Percentiles rank a stretch among this genome's conserved stretches.
phyloP scores from a whole-genome alignment of 2,888 invertebrate genomes.

The Spisula solida region DNA sequence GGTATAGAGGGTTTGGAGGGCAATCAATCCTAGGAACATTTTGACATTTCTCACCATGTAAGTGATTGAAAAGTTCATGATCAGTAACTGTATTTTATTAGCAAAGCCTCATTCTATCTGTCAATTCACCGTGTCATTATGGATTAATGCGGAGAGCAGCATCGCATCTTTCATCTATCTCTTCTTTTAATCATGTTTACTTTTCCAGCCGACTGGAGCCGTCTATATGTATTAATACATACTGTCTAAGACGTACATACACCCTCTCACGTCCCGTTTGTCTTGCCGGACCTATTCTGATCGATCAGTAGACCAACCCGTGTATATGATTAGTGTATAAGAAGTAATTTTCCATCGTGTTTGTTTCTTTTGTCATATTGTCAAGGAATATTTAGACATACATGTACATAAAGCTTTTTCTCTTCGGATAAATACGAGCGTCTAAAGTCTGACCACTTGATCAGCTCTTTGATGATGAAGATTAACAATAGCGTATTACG shows the following conservation, averaged over 20 bases:
- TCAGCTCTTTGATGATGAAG: too few species aligned
- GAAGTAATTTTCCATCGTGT: background rate
- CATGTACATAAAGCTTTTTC: too few species aligned
- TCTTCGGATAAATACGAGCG: too few species aligned
- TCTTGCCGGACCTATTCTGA: background rate
- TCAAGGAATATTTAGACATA: too few species aligned
- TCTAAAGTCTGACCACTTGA: too few species aligned
- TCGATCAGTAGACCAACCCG: background rate
- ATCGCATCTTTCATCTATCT: background rate
- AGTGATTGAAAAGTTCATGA: constrained; percentile 11
- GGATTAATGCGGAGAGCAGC: background rate
- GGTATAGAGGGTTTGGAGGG: background rate
- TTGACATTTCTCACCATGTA: background rate
- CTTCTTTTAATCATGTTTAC: constrained; percentile 8
- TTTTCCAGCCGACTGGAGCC: constrained; percentile 1
- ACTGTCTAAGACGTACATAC: background rate
- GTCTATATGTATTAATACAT: background rate
- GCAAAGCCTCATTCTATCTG: background rate
- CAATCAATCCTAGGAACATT: constrained; percentile 10
- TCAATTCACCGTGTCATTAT: constrained; percentile 8
- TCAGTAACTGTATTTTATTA: background rate
- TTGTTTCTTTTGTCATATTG: background rate
- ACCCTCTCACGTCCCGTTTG: background rate
- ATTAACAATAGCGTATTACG: too few species aligned
- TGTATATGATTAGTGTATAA: background rate